Base-by-base conservation (phyloP, 2,797 vertebrate genomes). In the Acrossocheilus wenchowensis region DNA sequence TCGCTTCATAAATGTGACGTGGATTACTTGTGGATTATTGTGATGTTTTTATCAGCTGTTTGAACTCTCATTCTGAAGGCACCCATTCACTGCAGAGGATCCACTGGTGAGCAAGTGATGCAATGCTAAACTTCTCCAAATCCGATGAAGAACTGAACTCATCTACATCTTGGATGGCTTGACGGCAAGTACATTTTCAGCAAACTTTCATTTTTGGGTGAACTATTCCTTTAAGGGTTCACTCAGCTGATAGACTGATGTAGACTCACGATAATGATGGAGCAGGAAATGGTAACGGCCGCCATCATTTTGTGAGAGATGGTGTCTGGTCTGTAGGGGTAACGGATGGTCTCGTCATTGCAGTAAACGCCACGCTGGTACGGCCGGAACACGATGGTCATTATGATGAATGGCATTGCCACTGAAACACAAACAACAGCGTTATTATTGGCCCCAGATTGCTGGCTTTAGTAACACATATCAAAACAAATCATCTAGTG, bases 251-350 rank as follows among this genome's bases (percentile, higher is more conserved):
- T 21, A 60, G 21, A 78, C 1, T 60, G 75, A 39, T 41, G 52
- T 7, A 48, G 43, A 93, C 97, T 97, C 92, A 99, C 98, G 0
- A 98, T 98, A 90, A 96, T 12, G 0, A 98, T 93, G 0, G 97
- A 97, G 94, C 96, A 96, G 84, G 93, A 93, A 92, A 98, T 97
- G 93, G 96, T 98, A 90, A 98, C 94, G 0, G 96, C 96, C 0
- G 98, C 97, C 97, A 99, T 98, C 89, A 95, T 88, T 82, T 96
- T 95, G 0, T 98, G 96, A 3, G 98, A 97, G 92, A 99, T 98
- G 92, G 98, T 99, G 93, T 97, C 97, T 0, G 90, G 92, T 88
- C 93, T 96, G 95, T 97, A 98, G 1, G 98, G 97, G 88, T 98
- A 98, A 12, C 82, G 94, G 92, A 99, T 99, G 93, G 96, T 97